These are phyloP conservation scores for Rhingia rostrata DNA, from an alignment of 2,888 invertebrate genomes.

Conservation along the genomic window DNA sequence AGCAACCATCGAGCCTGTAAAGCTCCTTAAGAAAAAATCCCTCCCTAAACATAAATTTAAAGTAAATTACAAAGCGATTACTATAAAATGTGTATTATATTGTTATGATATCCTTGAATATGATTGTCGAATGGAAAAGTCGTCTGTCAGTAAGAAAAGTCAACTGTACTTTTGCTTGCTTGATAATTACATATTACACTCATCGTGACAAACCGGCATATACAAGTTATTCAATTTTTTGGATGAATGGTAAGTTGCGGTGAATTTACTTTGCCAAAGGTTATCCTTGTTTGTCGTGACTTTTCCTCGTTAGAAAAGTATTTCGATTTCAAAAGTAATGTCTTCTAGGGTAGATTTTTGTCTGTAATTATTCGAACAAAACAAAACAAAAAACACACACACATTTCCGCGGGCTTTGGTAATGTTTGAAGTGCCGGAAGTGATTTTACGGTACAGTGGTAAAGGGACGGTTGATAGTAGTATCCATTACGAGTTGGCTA, in stretches of 20 bases:
- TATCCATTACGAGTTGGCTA: background rate
- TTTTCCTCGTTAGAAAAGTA: slow-evolving; percentile 64
- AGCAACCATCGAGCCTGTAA: background rate
- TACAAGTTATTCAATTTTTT: slow-evolving; percentile 25
- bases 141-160: background rate
- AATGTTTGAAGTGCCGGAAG: background rate
- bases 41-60: background rate
- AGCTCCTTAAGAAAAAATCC: too few relatives aligned
- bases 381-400: slow-evolving; percentile 26
- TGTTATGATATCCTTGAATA: background rate
- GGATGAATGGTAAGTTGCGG: slow-evolving; percentile 3
- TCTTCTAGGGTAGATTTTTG: slow-evolving; percentile 56
- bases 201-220: slow-evolving; percentile 60
- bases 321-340: slow-evolving; percentile 67
- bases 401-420: slow-evolving; percentile 29
- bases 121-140: slow-evolving; percentile 6
- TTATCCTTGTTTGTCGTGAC: slow-evolving; percentile 62
- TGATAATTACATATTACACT: slow-evolving; percentile 37
- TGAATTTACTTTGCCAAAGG: slow-evolving; percentile 8
- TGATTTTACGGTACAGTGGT: background rate
- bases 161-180: background rate
- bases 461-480: background rate
- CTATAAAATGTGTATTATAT: background rate
- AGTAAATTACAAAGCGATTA: background rate
- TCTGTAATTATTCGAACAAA: slow-evolving; percentile 61